Conservation (phyloP, 2,113 vertebrate species). For the Pteropus alecto region DNA sequence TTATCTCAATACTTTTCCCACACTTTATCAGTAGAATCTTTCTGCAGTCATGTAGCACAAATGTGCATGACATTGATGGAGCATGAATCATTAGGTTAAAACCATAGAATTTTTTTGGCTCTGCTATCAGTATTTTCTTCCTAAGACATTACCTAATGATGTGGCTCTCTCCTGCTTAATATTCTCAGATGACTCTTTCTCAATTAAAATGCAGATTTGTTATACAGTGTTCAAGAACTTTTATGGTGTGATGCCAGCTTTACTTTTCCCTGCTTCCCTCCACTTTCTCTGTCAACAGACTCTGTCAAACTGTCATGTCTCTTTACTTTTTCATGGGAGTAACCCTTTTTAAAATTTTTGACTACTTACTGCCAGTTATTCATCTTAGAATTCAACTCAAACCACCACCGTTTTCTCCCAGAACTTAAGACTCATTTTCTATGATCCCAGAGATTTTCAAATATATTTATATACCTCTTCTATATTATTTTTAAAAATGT, state of each 20-base stretch:
- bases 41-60: not conserved
- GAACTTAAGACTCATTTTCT: not conserved
- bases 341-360: not conserved
- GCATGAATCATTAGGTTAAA: not conserved
- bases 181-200: not conserved
- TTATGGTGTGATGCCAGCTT: not conserved
- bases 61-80: not conserved
- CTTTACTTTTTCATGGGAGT: not conserved
- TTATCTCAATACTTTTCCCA: not conserved
- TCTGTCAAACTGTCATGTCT: not conserved
- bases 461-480: not conserved
- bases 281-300: not conserved
- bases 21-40: not conserved
- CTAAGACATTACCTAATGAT: not conserved
- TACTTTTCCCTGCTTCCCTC: not conserved
- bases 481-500: not conserved
- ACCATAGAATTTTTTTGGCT: not conserved
- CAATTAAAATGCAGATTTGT: not conserved
- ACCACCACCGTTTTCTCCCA: not conserved
- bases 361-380: not conserved
- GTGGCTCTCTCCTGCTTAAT: not conserved
- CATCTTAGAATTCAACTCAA: not conserved
- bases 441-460: not conserved
- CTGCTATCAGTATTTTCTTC: not conserved
- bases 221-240: not conserved